Conservation (phyloP, 2,113 vertebrate species). For the Gobius niger region DNA sequence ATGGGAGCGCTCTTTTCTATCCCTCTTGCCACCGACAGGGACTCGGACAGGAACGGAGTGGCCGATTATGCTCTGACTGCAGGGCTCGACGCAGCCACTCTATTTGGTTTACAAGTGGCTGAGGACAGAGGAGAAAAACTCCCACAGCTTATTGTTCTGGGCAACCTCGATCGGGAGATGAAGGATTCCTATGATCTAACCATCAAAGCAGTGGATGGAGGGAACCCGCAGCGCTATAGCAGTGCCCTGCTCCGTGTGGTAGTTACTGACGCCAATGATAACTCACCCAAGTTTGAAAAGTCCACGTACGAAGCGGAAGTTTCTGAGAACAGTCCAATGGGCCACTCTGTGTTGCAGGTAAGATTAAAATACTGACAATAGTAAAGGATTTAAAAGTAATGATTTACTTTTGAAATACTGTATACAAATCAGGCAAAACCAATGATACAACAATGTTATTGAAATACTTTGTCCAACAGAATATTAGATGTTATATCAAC, state of each 20-base stretch:
- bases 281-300: constrained; percentile 91
- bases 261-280: constrained; percentile 94
- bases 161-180: constrained; percentile 91
- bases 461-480: not conserved
- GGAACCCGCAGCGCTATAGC: constrained; percentile 89
- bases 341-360: constrained; percentile 96
- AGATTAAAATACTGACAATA: constrained; percentile 35
- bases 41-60: constrained; percentile 89
- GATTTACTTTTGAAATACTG: no score
- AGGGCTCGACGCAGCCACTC: constrained; percentile 86
- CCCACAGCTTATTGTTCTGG: constrained; percentile 95
- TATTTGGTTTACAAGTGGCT: constrained; percentile 94
- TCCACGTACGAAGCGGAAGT: constrained; percentile 89
- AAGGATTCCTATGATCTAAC: constrained; percentile 97
- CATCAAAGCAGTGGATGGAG: constrained; percentile 96
- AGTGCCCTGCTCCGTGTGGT: constrained; percentile 92
- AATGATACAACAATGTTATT: not conserved
- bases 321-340: constrained; percentile 93
- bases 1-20: constrained; percentile 90
- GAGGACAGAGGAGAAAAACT: constrained; percentile 95
- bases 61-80: constrained; percentile 90
- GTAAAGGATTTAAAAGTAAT: not conserved
- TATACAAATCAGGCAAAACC: not conserved
- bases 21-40: constrained; percentile 90
- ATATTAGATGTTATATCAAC: no score